These are phyloP conservation scores for Nycticebus coucang DNA, from an alignment of 2,113 vertebrate species.

Conservation along the genomic window DNA sequence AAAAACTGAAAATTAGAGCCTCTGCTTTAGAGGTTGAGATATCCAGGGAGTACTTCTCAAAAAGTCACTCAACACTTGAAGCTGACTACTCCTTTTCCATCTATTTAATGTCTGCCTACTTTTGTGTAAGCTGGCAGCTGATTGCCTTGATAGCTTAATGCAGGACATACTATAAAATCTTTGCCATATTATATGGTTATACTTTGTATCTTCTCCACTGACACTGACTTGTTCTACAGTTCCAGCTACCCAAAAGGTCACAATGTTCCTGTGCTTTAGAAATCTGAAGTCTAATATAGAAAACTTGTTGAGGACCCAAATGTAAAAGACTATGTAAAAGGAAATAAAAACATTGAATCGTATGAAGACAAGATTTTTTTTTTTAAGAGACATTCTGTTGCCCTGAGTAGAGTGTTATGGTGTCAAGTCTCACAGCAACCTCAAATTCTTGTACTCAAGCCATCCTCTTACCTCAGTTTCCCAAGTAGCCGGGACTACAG, in stretches of 20 bases:
- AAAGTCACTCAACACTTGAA: neutral
- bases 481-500: no score
- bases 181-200: neutral
- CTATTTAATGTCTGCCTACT: neutral
- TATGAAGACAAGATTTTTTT: neutral
- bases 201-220: neutral
- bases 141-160: neutral
- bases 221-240: neutral
- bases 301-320: neutral
- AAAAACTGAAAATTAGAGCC: neutral
- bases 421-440: no score
- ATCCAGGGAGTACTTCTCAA: no score
- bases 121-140: neutral
- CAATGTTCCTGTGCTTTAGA: neutral
- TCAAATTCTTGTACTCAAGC: no score
- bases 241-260: neutral
- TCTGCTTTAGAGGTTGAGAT: neutral
- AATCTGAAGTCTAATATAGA: neutral
- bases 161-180: fast-evolving
- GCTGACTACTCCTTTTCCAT: neutral
- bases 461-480: no score
- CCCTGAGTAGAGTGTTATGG: no score
- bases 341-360: neutral
- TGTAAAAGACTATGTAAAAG: neutral
- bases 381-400: no score